Percentiles rank a stretch among this genome's conserved stretches.
phyloP scores from a whole-genome alignment of 2,888 invertebrate species.

The Eupithecia insigniata region DNA sequence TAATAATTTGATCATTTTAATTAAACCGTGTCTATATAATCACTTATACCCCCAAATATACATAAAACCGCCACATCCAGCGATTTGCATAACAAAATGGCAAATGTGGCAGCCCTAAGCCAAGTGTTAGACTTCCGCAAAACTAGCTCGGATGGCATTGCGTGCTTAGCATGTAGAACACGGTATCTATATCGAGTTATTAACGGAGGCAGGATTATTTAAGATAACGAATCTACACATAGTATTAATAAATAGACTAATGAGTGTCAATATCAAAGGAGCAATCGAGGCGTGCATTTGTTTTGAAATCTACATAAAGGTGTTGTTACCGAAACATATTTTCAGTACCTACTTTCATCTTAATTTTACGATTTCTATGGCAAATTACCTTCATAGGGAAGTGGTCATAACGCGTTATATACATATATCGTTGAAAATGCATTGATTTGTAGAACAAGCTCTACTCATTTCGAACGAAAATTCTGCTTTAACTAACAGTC shows the following conservation, averaged over 20 bases:
- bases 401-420: no score
- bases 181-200: slow-evolving; percentile 56
- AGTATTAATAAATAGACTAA: slow-evolving; percentile 78
- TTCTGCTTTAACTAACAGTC: neutral
- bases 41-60: no score
- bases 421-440: no score
- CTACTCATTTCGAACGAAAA: neutral
- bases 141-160: slow-evolving; percentile 54
- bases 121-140: slow-evolving; percentile 48
- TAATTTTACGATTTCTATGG: no score
- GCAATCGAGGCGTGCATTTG: slow-evolving; percentile 58
- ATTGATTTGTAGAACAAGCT: neutral
- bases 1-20: no score
- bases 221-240: slow-evolving; percentile 72
- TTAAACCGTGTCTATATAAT: no score
- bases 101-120: slow-evolving; percentile 25
- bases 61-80: neutral
- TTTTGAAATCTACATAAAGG: slow-evolving; percentile 53
- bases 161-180: slow-evolving; percentile 54
- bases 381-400: no score
- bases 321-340: slow-evolving; percentile 41
- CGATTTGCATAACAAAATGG: neutral
- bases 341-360: no score
- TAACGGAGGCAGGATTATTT: slow-evolving; percentile 72
- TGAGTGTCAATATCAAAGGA: slow-evolving; percentile 77